Evolutionary conservation across 2,797 vertebrate genomes (phyloP), one percentile per base, ranked within the genome.

Genomic region (Taenioides sp.): DNA sequence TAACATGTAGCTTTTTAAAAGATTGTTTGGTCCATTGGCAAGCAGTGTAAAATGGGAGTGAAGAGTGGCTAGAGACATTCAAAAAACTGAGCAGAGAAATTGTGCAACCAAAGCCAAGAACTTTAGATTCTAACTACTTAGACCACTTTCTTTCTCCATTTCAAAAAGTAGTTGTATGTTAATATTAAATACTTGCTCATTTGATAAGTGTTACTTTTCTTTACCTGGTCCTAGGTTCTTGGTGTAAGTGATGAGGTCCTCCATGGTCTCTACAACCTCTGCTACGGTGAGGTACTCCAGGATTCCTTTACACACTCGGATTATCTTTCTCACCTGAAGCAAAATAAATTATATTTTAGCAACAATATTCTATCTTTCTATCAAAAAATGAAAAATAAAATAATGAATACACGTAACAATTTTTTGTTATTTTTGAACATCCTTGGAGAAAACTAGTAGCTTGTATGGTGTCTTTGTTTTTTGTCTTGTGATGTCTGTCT

Each of bases 241-340:
- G 25, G 98, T 99, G 81, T 99, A 99, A n/a, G 97, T 99, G 88
- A 99, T 95, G 90, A 99, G 93, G 88, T 99, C 98, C 90, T 99
- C 97, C 97, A 99, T 99, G 64, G 95, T 98, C 86, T 99, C 97
- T 78, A 99, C 98, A 76, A 99, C 97, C 80, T 98, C 97, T 0
- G 97, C 97, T 78, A 99, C 98, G 1, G 97, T 94, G 87, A 99
- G 93, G 85, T 99, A 99, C 90, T 99, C 98, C 77, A 99, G 88
- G 89, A 99, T 99, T 55, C 98, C 98, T 94, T 98, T 99, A 92
- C 97, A 99, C 80, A 99, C 98, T 65, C 97, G 94, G 77, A 99
- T 98, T 72, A 99, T 99, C 93, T 96, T 99, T 78, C 97, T 96
- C 81, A 99, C 98, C 98, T 99, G 78, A 37, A 57, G 80, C 40